phyloP scores from a whole-genome alignment of 2,888 invertebrate species.

The Dynastes hyllus region DNA sequence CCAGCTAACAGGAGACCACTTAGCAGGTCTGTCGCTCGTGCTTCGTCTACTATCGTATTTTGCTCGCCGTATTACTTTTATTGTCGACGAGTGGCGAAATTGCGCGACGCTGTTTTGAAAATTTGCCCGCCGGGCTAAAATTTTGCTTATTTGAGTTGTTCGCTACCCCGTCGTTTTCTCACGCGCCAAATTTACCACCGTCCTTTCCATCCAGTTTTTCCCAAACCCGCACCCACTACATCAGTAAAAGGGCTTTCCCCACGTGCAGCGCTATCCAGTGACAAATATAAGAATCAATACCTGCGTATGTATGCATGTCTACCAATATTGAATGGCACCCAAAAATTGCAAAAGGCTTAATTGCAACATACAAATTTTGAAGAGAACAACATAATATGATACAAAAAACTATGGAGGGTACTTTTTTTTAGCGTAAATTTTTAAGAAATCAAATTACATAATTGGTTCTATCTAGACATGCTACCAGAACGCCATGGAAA shows the following conservation, averaged over 20 bases:
- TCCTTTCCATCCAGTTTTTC: slow-evolving; percentile 42
- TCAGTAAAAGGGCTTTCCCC: slow-evolving; percentile 42
- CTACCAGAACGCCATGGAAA: no score
- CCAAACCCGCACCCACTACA: slow-evolving; percentile 34
- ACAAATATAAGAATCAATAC: slow-evolving; percentile 41
- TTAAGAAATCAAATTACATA: no score
- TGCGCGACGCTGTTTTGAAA: slow-evolving; percentile 35
- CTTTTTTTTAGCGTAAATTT: no score
- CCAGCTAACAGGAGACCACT: slow-evolving; percentile 41
- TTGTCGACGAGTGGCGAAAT: slow-evolving; percentile 28
- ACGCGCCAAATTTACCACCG: slow-evolving; percentile 35
- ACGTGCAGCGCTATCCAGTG: slow-evolving; percentile 40
- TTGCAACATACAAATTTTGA: no score
- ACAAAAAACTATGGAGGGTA: no score
- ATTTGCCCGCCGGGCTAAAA: slow-evolving; percentile 43
- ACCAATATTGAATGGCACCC: not conserved
- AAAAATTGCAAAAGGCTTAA: no score
- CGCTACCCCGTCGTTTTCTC: slow-evolving; percentile 36
- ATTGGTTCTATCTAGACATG: no score
- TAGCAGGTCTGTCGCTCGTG: slow-evolving; percentile 41
- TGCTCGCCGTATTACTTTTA: slow-evolving; percentile 35
- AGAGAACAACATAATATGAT: no score
- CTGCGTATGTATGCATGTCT: not conserved
- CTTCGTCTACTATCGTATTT: slow-evolving; percentile 28
- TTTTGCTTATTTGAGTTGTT: slow-evolving; percentile 31